Conservation (phyloP, 2,888 invertebrate species). For the Itoplectis maculator region DNA sequence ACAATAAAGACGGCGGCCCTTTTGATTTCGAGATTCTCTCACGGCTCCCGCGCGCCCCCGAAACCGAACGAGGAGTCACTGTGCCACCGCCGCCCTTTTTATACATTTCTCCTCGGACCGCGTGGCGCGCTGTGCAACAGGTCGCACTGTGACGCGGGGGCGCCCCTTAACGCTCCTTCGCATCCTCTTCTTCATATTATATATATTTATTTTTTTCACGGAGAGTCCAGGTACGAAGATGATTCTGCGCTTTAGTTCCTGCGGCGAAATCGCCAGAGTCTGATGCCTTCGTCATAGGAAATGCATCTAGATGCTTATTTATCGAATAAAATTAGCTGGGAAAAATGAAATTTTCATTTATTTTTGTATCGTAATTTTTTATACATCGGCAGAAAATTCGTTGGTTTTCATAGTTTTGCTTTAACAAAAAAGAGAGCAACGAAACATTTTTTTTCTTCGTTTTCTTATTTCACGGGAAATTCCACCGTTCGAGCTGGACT, state of each 20-base stretch:
- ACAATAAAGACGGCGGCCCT: constrained; percentile 80
- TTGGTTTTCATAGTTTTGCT: too few relatives aligned
- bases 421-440: too few relatives aligned
- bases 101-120: constrained; percentile 32
- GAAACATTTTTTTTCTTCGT: too few relatives aligned
- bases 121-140: constrained; percentile 74
- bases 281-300: constrained; percentile 15
- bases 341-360: not conserved
- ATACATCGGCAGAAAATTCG: not conserved
- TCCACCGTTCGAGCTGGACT: not conserved
- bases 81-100: constrained; percentile 69
- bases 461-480: too few relatives aligned
- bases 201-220: constrained; percentile 52
- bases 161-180: constrained; percentile 64
- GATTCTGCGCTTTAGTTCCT: constrained; percentile 60
- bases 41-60: constrained; percentile 77
- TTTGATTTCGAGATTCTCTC: constrained; percentile 82
- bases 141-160: constrained; percentile 78
- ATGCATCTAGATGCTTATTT: constrained; percentile 15
- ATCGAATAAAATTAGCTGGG: constrained; percentile 1
- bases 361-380: not conserved
- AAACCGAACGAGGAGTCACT: constrained; percentile 62
- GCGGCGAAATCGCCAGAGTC: constrained; percentile 11
- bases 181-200: constrained; percentile 44
- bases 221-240: constrained; percentile 37